Base-by-base conservation (phyloP, 2,888 invertebrate species). In the Acleris emargana region DNA sequence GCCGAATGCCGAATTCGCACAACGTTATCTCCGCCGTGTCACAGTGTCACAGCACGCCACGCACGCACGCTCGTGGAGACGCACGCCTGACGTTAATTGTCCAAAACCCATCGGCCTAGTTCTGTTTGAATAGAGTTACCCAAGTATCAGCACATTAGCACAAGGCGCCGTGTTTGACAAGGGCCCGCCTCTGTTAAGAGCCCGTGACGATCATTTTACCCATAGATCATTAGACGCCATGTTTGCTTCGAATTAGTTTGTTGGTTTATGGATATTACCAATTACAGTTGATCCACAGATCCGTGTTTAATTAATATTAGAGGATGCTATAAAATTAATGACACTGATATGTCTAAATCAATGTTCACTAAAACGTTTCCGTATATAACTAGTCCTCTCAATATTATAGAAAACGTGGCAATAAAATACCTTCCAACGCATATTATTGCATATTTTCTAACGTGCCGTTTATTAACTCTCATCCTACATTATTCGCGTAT, bases 121-220 rank as follows among this genome's bases (percentile, higher is more conserved):
- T 90, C 78, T 89, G 85, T 89, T 89, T 90, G 88, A 84, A 86
- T 83, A 88, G 83, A 83, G 84, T 86, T 83, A 81, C 75, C 72
- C 69, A 78, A 79, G 79, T 86, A 84, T 86, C 82, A 80, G 82
- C 77, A 83, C 81, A 84, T 87, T 86, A 87, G 82, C 81, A 85
- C 83, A 81, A 82, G 82, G 82, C 77, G 73, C 70, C 74, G 78
- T 89, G 86, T 89, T 89, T 90, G 86, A 85, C 76, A 79, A 86
- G 77, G 66, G 51, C 84, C 80, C 71, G 77, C 81, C 80, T 82
- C 85, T 84, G 86, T 88, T 86, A 84, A 81, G 81, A 80, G 76
- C 74, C 70, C 64, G 66, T 68, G 68, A 70, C 64, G 54, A 45
- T 67, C 68, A 71, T 72, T 68, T 69, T 62, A 9, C 38, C 13